Evolutionary conservation across 2,888 invertebrate species (phyloP), one percentile per base, ranked within the genome.

Genomic region (Hemicrepidius hirtus): DNA sequence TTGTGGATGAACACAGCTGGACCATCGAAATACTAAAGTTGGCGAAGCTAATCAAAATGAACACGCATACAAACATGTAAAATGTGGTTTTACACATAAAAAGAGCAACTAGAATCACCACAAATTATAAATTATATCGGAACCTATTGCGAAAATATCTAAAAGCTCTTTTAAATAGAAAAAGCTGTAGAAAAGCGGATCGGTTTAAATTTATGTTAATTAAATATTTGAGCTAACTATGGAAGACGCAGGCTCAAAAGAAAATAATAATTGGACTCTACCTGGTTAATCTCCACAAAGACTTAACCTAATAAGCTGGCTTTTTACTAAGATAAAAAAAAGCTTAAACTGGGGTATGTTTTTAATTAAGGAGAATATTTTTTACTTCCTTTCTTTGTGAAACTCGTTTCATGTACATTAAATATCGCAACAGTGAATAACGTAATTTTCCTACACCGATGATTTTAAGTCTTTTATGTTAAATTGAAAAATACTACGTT

Each of bases 11-110:
- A 24, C 53, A 53, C 53, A 53, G 53, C 32, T 59, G 59, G 59
- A 59, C 59, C 59, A 59, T 59, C 59, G 59, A 20, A 40, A 59
- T 20, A 59, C 59, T 59, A 59, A 59, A 59, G 59, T 59, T 59
- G 59, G 59, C 40, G 35, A 37, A 40, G 59, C 59, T 40, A 59
- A 40, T 59, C 59, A 59, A 59, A 59, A 59, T 53, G 53, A 53
- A 53, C 53, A 53, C 53, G 53, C 53, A 28, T 53, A n/a, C 53
- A 53, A 53, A 53, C 53, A 53, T 53, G 53, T 53, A 53, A 53
- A 53, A 53, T 53, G 53, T 53, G 53, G 28, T 53, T 53, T 53
- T 53, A 53, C 28, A 53, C 53, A 12, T 32, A 53, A 53, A 53
- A 53, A 32, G 53, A 53, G 53, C 53, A 53, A 53, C n/a, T 53